Base-by-base conservation (phyloP, 2,113 vertebrate species). In the Nannobrachium achirus region DNA sequence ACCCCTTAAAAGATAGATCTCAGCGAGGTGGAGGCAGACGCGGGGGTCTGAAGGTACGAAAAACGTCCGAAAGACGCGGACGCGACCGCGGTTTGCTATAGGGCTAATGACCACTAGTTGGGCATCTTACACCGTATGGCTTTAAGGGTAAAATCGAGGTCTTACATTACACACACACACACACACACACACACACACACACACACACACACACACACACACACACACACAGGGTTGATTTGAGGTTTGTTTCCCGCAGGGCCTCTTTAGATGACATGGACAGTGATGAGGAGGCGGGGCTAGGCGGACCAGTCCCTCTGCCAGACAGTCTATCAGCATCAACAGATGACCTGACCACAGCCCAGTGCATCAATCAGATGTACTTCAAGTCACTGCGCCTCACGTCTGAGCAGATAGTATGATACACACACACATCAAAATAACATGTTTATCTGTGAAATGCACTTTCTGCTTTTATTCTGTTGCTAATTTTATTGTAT, bases 341-440 rank as follows among this genome's bases (percentile, higher is more conserved):
- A 8, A 44, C 78, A 38, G 91, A 92, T 3, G 58, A 66, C 4
- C 50, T 88, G 1, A 82, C 2, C 14, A 70, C 69, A 3, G 19
- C 82, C 20, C 89, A 92, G 79, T 88, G 87, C 20, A 69, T 93
- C 80, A 88, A 19, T 73, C 91, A 92, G 80, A 73, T 93, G 55
- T 96, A 94, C 83, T 93, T 91, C 90, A 99, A 97, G 71, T 96
- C 97, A 1, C 92, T 99, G 3, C 91, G 95, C 1, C 93, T 99
- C 66, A 96, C 95, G 40, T 95, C 97, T 0, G 57, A 94, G 15
- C 95, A 98, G 89, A 96, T 98, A 0, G 97, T 99, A 89, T 62
- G 93, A 62, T 6, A 63, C 1, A 4, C 40, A 14, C 57, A 51
- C 49, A 50, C 9, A 25, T 0, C 2, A 25, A 25, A 33, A 33